Evolutionary conservation across 1,140 invertebrate species (phyloP).

Genomic region (Heterodera schachtii): DNA sequence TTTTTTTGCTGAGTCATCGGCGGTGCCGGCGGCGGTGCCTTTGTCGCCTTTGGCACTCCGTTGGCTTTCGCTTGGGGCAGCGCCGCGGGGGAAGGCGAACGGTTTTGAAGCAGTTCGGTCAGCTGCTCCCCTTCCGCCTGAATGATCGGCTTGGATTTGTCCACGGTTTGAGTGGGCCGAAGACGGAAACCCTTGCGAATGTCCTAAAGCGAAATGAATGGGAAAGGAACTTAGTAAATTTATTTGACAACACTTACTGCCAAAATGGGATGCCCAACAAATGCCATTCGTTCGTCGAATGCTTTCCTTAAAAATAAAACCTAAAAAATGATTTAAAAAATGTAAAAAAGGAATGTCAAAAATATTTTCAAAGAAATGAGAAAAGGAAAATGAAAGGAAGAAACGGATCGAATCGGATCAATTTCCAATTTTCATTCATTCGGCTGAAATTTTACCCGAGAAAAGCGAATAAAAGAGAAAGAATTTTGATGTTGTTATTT

Average conservation of each 20-base stretch:
- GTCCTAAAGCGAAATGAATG: slow-evolving; percentile 31
- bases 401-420: no score
- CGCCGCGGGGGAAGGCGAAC: background rate
- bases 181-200: slow-evolving; percentile 46
- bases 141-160: slow-evolving; percentile 47
- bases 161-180: slow-evolving; percentile 43
- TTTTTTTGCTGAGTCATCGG: background rate
- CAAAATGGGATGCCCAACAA: slow-evolving; percentile 33
- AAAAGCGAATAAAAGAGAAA: no score
- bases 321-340: slow-evolving; percentile 1
- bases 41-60: background rate
- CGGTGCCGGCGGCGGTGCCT: slow-evolving; percentile 1
- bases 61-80: background rate
- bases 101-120: background rate
- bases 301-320: background rate
- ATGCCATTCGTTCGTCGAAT: slow-evolving; percentile 24
- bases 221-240: background rate
- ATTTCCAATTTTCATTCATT: no score
- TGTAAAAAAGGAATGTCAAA: background rate
- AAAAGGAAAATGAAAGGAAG: no score
- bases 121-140: slow-evolving; percentile 41
- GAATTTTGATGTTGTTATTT: no score
- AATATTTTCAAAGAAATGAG: background rate
- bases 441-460: slow-evolving; percentile 2
- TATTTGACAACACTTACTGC: slow-evolving; percentile 16